Evolutionary conservation across 2,113 vertebrate genomes (phyloP).

Genomic region (Pholis gunnellus): DNA sequence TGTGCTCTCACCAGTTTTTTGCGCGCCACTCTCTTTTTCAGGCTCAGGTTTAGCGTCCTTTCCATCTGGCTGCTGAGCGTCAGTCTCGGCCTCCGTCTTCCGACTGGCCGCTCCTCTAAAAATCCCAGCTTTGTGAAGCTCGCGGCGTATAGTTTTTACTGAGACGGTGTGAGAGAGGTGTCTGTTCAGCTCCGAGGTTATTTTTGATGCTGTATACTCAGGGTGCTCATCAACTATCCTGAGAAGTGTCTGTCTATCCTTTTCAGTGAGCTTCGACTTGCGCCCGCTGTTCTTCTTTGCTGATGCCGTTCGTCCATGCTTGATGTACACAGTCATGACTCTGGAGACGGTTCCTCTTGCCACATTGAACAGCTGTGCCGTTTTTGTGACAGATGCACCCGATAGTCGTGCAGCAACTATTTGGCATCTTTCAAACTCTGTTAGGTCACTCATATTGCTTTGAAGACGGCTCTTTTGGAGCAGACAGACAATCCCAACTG

Average conservation of each 20-base stretch:
- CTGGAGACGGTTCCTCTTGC: conserved; percentile 47
- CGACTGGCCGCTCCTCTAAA: conserved; percentile 24
- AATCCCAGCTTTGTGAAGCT: conserved; percentile 59
- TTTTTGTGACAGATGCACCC: conserved; percentile 59
- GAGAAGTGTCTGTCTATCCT: conserved; percentile 38
- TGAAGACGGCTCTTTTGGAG: not conserved
- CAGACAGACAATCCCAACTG: not conserved
- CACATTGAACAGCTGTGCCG: conserved; percentile 54
- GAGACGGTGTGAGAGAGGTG: conserved; percentile 31
- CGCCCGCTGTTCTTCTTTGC: conserved; percentile 57
- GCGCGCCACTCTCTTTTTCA: not conserved
- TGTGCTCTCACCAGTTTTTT: not conserved
- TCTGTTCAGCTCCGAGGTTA: conserved; percentile 54
- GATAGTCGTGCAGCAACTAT: conserved; percentile 47
- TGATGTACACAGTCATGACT: conserved; percentile 52
- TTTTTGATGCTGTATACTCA: conserved; percentile 43
- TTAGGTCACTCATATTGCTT: conserved; percentile 57
- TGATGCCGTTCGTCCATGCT: conserved; percentile 49
- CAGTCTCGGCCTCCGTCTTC: not conserved
- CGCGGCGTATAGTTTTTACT: conserved; percentile 37
- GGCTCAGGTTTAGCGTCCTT: not conserved
- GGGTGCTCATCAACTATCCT: conserved; percentile 51
- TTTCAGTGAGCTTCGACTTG: conserved; percentile 59
- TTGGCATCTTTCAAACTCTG: conserved; percentile 60
- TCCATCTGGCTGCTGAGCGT: not conserved